Evolutionary conservation across 2,888 invertebrate genomes (phyloP), one percentile per base, ranked within the genome.

Genomic region (Mystacides longicornis): DNA sequence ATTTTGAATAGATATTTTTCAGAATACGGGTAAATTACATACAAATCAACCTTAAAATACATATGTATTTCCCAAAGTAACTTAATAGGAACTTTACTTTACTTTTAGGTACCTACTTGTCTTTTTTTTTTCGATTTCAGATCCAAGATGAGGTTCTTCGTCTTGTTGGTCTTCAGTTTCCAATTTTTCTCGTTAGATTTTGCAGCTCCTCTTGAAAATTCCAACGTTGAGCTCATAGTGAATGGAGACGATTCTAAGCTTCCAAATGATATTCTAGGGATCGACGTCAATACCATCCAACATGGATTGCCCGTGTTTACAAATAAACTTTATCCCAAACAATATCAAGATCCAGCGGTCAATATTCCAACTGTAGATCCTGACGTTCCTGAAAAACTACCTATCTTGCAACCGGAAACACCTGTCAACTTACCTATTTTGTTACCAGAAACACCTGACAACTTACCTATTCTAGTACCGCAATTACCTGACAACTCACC

Each of bases 211-310:
- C 5, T 37, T 1, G 55, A 23, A n/a, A 33, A 53, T 21, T 52
- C 48, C 20, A 19, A 52, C n/a, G 53, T 56, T 18, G 43, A 52
- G 23, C n/a, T 56, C 16, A 19, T 43, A n/a, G 14, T 52, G n/a
- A 56, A 49, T 19, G 53, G 56, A 27, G 56, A 56, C 18, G 56
- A 52, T 16, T 49, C 45, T 3, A 18, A 19, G n/a, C 18, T 56
- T 16, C 56, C 52, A 2, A 33, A 49, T 7, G 52, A 49, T 3
- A 4, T 53, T 20, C 21, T 56, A 4, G 47, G 16, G 1, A 47
- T 56, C 19, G 33, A 49, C 19, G 49, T 56, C n/a, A 53, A 53
- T 42, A 49, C 37, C 21, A 47, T 56, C 11, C 20, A 52, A 23
- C 22, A 45, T 47, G 51, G 50, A 43, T 4, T 7, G 3, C 37